These are phyloP conservation scores for Lasiurus cinereus DNA, from an alignment of 2,113 vertebrate species.

Conservation along the genomic window DNA sequence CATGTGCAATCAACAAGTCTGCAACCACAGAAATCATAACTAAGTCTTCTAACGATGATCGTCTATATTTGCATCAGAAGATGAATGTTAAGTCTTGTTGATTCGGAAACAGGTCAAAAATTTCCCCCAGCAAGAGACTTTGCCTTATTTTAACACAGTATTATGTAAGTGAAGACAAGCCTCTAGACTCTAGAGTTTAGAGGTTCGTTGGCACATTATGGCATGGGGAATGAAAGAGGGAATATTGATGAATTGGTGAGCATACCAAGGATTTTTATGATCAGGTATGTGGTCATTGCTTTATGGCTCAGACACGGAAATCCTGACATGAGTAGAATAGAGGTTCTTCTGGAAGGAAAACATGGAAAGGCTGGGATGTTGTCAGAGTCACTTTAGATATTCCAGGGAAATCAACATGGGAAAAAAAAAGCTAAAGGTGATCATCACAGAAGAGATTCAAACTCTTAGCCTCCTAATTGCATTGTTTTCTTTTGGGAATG, in stretches of 20 bases:
- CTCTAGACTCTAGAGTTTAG: not conserved
- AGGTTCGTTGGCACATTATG: not conserved
- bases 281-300: not conserved
- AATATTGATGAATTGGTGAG: not conserved
- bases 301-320: not conserved
- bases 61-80: not conserved
- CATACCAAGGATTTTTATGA: not conserved
- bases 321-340: not conserved
- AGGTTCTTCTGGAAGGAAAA: not conserved
- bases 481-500: not conserved
- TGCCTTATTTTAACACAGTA: not conserved
- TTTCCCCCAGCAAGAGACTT: not conserved
- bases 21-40: not conserved
- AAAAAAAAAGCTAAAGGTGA: not conserved
- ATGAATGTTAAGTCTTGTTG: not conserved
- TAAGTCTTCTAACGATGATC: not conserved
- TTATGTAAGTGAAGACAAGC: not conserved
- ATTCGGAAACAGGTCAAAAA: not conserved
- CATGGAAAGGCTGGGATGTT: not conserved
- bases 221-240: not conserved
- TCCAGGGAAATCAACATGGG: not conserved
- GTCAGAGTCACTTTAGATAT: not conserved
- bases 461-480: not conserved
- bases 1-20: not conserved
- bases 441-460: not conserved